Base-by-base conservation (phyloP, 2,888 invertebrate genomes). In the Cotesia congregata region DNA sequence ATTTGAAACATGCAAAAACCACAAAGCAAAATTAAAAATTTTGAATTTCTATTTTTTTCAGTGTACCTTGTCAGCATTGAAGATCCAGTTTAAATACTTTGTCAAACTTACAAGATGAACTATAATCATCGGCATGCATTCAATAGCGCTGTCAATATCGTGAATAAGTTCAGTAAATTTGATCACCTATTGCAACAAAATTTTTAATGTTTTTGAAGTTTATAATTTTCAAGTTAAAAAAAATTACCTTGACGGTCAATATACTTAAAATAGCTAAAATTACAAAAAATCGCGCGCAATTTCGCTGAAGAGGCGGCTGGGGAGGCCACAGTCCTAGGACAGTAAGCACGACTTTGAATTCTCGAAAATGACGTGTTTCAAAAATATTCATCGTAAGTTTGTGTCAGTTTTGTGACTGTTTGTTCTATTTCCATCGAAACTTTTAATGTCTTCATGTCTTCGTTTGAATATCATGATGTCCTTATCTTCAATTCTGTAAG, bases 111-210 rank as follows among this genome's bases (percentile, higher is more conserved):
- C 17, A 6, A 41, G 5, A 62, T 80, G 78, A 4, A 80, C 61
- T 20, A 76, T 76, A 71, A 81, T 61, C 20, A 78, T 74, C 12
- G 80, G 81, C 70, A 80, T 41, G 68, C 78, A 80, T 65, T 69
- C 62, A 9, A 80, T 76, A 75, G 79, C 75, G 1, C 41, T 67
- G 9, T 75, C 74, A 7, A 78, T 50, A 67, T 80, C 67, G 17
- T 78, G 75, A 30, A 73, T 9, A 41, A 20, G 61, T 15, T 78
- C 76, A 7, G 5, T 5, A 60, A 80, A 70, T 71, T 70, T 79
- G 50, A 80, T 80, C 6, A 80, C 0, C 80, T 80, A 60, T 3
- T n/a, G 41, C 59, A 64, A 50, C 1, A 9, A 9, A 41, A 41
- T 17, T 69, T 15, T 6, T 9, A 40, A 12, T 59, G 1, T 6